These are phyloP conservation scores for Mechanitis messenoides DNA, from an alignment of 2,888 invertebrate genomes.

Conservation along the genomic window DNA sequence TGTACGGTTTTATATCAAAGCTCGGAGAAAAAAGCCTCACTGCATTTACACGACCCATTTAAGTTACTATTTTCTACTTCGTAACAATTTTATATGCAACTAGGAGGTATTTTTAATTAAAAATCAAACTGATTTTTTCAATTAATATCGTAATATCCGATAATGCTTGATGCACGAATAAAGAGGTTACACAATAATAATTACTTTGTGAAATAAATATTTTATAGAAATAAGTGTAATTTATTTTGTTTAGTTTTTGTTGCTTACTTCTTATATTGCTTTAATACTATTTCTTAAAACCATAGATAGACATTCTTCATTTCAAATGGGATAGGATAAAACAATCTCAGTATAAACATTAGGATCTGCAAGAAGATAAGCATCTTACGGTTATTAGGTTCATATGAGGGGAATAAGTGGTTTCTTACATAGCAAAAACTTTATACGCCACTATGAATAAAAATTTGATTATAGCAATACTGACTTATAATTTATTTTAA, in stretches of 20 bases:
- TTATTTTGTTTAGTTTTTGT: too few relatives aligned
- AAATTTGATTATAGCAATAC: neutral
- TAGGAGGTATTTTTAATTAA: neutral
- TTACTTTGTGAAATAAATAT: too few relatives aligned
- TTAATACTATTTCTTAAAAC: too few relatives aligned
- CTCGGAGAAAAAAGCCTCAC: neutral
- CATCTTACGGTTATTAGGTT: neutral
- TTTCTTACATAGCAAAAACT: neutral
- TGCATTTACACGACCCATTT: slow-evolving; percentile 1
- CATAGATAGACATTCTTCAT: neutral
- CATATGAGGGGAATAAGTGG: neutral
- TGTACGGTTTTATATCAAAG: neutral
- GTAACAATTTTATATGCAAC: neutral
- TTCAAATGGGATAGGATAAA: neutral
- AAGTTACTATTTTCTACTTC: neutral
- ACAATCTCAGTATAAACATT: too few relatives aligned
- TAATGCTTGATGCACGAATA: too few relatives aligned
- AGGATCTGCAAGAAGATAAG: neutral
- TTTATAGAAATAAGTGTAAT: too few relatives aligned
- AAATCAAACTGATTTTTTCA: neutral
- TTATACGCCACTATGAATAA: neutral
- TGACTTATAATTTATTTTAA: neutral
- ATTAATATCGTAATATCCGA: neutral
- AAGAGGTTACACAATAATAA: too few relatives aligned
- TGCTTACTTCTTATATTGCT: too few relatives aligned